Conservation (phyloP, 2,797 vertebrate species). For the Fundulus diaphanus region DNA sequence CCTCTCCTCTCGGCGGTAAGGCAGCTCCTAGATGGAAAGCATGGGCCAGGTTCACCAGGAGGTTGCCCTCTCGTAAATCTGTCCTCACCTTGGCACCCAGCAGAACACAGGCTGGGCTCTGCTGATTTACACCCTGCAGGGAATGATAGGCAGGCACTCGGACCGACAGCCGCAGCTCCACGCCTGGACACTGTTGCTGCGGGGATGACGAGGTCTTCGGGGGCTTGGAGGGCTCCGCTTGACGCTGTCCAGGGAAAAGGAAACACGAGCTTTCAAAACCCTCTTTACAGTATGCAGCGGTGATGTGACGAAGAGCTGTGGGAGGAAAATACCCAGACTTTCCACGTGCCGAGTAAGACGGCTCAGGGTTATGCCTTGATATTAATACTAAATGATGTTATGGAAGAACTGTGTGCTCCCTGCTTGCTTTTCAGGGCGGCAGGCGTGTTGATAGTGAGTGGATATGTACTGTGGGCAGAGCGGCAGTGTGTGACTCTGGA, state of each 20-base stretch:
- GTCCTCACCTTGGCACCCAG: conserved; percentile 64
- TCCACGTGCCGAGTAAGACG: conserved; percentile 46
- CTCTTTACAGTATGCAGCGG: conserved; percentile 30
- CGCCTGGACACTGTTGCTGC: conserved; percentile 41
- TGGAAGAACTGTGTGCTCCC: conserved; percentile 9
- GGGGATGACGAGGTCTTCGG: neutral
- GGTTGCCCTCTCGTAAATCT: conserved; percentile 78
- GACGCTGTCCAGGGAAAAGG: conserved; percentile 58
- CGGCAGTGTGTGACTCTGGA: conserved; percentile 12
- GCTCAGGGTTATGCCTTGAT: conserved; percentile 25
- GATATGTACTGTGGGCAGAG: conserved; percentile 14
- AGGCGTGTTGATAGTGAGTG: neutral
- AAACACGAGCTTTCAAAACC: conserved; percentile 61
- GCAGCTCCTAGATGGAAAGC: conserved; percentile 44
- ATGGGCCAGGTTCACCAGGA: conserved; percentile 65
- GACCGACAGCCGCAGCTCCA: conserved; percentile 42
- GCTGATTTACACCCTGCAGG: conserved; percentile 74
- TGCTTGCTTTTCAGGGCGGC: conserved; percentile 21
- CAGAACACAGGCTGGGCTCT: conserved; percentile 37
- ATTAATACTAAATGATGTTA: conserved; percentile 33
- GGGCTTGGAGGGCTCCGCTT: conserved; percentile 14
- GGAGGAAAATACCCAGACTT: conserved; percentile 27
- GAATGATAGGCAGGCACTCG: conserved; percentile 73
- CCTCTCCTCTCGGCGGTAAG: conserved; percentile 18
- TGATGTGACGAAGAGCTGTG: conserved; percentile 37